Conservation (phyloP, 2,797 vertebrate species). For the Moxostoma hubbsi region DNA sequence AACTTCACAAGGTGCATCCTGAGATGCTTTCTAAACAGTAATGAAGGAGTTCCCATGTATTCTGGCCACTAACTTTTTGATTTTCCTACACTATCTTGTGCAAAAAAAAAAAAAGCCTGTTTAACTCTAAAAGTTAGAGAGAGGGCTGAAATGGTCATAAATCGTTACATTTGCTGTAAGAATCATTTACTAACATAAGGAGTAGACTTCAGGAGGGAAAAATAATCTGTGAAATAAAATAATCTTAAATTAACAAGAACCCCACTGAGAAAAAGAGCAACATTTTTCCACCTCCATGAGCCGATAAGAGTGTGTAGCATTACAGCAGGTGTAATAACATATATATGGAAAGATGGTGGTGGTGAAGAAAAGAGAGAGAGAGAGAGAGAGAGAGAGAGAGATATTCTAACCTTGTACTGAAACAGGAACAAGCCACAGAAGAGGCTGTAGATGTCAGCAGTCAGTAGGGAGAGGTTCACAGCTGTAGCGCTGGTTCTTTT, state of each 20-base stretch:
- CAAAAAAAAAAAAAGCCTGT: no score
- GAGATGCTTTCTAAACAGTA: no score
- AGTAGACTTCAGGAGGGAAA: neutral
- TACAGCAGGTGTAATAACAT: neutral
- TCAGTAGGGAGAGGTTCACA: conserved; percentile 92
- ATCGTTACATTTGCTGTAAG: no score
- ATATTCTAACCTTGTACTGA: conserved; percentile 87
- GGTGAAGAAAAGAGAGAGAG: neutral
- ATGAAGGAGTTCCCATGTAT: no score
- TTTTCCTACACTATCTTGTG: no score
- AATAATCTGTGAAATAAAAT: no score
- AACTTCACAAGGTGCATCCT: no score
- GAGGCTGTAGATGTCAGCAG: conserved; percentile 91
- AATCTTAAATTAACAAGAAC: neutral
- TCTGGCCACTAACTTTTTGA: no score
- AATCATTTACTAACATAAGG: no score
- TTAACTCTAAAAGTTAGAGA: no score
- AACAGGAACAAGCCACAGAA: conserved; percentile 94
- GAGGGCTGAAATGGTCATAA: no score
- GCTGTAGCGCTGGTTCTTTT: conserved; percentile 92
- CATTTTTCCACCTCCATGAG: neutral
- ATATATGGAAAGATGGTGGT: neutral
- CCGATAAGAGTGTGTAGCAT: neutral
- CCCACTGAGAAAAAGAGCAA: neutral
- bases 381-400: conserved; percentile 9